Conservation (phyloP, 2,113 vertebrate species). For the Carassius carassius region DNA sequence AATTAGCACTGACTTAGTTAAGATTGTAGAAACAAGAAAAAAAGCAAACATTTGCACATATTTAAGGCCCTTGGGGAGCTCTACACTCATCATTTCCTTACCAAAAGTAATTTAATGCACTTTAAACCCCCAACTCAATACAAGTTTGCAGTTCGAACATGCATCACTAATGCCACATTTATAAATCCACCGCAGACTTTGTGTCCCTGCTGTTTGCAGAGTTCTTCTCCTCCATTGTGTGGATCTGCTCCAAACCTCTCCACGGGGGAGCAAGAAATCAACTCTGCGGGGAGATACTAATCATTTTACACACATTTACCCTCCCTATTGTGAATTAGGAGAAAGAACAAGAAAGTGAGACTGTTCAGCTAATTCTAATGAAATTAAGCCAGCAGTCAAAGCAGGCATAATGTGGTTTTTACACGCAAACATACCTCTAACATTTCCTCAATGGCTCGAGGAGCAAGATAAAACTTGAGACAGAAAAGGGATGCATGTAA, state of each 20-base stretch:
- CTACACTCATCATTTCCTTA: slow-evolving; percentile 1
- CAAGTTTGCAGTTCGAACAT: slow-evolving; percentile 45
- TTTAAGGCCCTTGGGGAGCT: background rate
- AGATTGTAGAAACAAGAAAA: slow-evolving; percentile 4
- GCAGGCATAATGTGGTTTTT: slow-evolving; percentile 5
- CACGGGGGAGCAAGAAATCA: slow-evolving; percentile 42
- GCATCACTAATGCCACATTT: slow-evolving; percentile 22
- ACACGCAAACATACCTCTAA: slow-evolving; percentile 74
- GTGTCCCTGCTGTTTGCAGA: slow-evolving; percentile 43
- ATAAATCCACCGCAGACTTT: slow-evolving; percentile 20
- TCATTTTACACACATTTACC: slow-evolving; percentile 44
- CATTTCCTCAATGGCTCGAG: slow-evolving; percentile 77
- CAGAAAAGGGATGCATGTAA: slow-evolving; percentile 62
- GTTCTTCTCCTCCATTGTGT: slow-evolving; percentile 33
- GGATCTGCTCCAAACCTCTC: slow-evolving; percentile 42
- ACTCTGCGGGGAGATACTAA: slow-evolving; percentile 35
- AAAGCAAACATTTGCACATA: slow-evolving; percentile 24
- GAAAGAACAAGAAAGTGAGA: slow-evolving; percentile 23
- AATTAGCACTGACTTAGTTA: background rate
- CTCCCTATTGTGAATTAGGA: slow-evolving; percentile 35
- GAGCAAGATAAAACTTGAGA: slow-evolving; percentile 68
- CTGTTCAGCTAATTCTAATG: slow-evolving; percentile 34
- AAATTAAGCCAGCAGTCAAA: slow-evolving; percentile 23
- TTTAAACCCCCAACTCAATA: background rate
- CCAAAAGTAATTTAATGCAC: slow-evolving; percentile 14